A percentile compares a stretch with the other conserved stretches of the same genome.
Evolutionary conservation across 1,140 invertebrate species (phyloP).

Genomic region (Zaprionus ornatus): DNA sequence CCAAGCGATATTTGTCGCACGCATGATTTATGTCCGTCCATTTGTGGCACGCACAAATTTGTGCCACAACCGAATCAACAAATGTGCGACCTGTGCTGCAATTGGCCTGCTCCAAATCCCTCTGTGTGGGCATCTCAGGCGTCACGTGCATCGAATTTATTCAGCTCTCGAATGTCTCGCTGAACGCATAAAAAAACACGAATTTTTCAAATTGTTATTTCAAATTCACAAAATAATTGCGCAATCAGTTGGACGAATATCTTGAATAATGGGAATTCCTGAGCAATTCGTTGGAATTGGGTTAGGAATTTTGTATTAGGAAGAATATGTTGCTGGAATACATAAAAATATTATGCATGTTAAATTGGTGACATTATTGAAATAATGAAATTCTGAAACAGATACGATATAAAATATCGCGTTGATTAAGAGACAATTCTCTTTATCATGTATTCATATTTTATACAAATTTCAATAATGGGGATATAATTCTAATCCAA

Average conservation of each 20-base stretch:
- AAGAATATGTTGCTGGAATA: neutral
- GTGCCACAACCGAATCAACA: slow-evolving; percentile 57
- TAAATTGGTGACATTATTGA: too few species aligned
- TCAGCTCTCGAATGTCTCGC: neutral
- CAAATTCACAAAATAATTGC: slow-evolving; percentile 13
- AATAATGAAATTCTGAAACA: too few species aligned
- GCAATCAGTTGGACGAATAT: slow-evolving; percentile 8
- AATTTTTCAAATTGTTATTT: slow-evolving; percentile 18
- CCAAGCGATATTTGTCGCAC: slow-evolving; percentile 55
- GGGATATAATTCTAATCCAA: too few species aligned
- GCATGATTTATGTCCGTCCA: slow-evolving; percentile 69
- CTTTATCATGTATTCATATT: too few species aligned
- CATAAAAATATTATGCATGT: neutral
- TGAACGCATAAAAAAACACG: neutral
- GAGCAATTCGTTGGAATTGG: neutral
- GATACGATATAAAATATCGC: too few species aligned
- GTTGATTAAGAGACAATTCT: too few species aligned
- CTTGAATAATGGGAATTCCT: neutral
- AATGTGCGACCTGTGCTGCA: slow-evolving; percentile 49
- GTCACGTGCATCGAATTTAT: slow-evolving; percentile 70
- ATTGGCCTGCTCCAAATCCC: slow-evolving; percentile 32
- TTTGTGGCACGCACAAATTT: slow-evolving; percentile 56
- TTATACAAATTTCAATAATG: too few species aligned
- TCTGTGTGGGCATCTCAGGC: slow-evolving; percentile 40
- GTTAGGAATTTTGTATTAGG: neutral